These are phyloP conservation scores for Axea sp. DNA, from an alignment of 2,888 invertebrate genomes.

Conservation along the genomic window DNA sequence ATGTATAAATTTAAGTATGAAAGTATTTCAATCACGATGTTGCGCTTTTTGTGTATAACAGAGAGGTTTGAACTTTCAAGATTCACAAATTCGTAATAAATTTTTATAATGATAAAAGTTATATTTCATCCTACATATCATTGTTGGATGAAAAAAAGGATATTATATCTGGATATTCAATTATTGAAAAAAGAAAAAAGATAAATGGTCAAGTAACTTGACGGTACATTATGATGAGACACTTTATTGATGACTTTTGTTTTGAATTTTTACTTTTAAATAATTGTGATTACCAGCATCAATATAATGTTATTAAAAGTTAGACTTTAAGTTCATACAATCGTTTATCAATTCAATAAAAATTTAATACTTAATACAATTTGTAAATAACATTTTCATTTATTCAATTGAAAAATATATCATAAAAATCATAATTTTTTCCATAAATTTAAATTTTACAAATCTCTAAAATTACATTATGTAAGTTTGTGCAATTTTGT, in stretches of 20 bases:
- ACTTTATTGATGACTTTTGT: not conserved
- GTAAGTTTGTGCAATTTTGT: too few species aligned
- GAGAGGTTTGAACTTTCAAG: slow-evolving; percentile 1
- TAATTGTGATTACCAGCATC: slow-evolving; percentile 23
- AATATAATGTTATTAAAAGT: not conserved
- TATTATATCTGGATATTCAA: slow-evolving; percentile 7
- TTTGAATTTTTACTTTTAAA: not conserved
- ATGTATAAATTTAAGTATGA: too few species aligned
- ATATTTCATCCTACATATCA: not conserved
- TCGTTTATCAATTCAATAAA: too few species aligned
- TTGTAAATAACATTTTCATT: too few species aligned
- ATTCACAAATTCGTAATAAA: slow-evolving; percentile 7
- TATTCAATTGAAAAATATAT: too few species aligned
- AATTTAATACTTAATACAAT: too few species aligned
- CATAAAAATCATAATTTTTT: too few species aligned
- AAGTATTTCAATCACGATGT: slow-evolving; percentile 48
- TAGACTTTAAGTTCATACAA: too few species aligned
- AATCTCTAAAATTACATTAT: too few species aligned
- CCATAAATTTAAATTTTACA: too few species aligned
- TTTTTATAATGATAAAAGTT: slow-evolving; percentile 1
- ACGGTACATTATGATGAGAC: slow-evolving; percentile 19
- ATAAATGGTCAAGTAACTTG: slow-evolving; percentile 15
- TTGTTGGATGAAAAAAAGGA: not conserved
- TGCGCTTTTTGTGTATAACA: slow-evolving; percentile 46
- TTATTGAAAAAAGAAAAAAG: slow-evolving; percentile 1